phyloP scores from a whole-genome alignment of 2,888 invertebrate genomes.

The Polyommatus icarus region DNA sequence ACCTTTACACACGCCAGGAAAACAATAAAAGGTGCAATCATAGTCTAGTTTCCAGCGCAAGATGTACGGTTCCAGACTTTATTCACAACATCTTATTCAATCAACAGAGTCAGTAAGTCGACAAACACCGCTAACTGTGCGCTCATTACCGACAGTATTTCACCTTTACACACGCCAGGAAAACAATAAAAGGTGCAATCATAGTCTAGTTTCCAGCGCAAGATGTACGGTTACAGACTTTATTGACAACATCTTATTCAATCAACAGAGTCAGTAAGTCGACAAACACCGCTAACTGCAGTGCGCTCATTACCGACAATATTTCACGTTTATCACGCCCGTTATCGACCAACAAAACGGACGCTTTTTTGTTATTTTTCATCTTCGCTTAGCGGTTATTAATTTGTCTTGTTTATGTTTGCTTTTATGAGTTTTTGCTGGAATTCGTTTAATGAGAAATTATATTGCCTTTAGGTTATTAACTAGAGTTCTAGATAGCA shows the following conservation, averaged over 20 bases:
- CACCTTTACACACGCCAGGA: neutral
- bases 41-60: neutral
- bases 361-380: constrained; percentile 13
- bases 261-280: neutral
- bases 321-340: neutral
- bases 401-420: constrained; percentile 8
- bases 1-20: too few relatives aligned
- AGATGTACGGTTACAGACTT: neutral
- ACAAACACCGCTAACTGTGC: neutral
- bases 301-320: neutral
- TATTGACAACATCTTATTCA: neutral
- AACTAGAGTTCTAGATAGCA: neutral
- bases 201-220: neutral
- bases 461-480: neutral
- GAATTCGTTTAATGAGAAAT: neutral
- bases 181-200: too few relatives aligned
- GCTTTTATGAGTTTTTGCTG: neutral
- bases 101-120: neutral
- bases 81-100: neutral
- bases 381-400: constrained; percentile 8
- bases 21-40: too few relatives aligned
- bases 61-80: neutral
- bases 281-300: neutral
- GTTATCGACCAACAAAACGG: neutral
- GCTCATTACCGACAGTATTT: neutral